Evolutionary conservation across 2,888 invertebrate genomes (phyloP).

Genomic region (Prosapia bicincta): DNA sequence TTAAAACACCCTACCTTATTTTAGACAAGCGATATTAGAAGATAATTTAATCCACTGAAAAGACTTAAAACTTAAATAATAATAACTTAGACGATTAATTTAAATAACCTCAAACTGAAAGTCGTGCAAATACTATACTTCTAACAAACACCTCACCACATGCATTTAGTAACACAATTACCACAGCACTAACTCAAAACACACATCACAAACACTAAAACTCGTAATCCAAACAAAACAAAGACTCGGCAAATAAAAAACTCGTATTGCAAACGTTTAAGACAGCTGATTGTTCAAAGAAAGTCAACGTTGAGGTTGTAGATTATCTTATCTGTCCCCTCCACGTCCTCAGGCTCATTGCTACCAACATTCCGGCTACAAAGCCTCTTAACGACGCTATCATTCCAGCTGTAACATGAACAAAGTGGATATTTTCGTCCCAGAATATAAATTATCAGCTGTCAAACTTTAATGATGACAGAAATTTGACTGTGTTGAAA

Average conservation of each 20-base stretch:
- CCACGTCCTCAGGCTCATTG: neutral
- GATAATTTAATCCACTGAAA: too few species aligned
- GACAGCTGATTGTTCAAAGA: neutral
- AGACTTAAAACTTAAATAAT: too few species aligned
- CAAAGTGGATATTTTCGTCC: neutral
- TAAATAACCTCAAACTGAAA: too few species aligned
- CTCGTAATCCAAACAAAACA: neutral
- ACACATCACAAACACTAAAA: neutral
- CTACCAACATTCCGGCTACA: neutral
- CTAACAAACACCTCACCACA: neutral
- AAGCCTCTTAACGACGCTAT: neutral
- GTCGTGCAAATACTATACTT: neutral
- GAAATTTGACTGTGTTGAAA: neutral
- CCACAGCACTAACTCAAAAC: too few species aligned
- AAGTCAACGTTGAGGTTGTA: neutral
- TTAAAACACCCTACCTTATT: too few species aligned
- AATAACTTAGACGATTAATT: too few species aligned
- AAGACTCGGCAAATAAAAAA: neutral
- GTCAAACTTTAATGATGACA: neutral
- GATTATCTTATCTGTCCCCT: neutral
- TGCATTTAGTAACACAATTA: too few species aligned
- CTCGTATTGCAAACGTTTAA: neutral
- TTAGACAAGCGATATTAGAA: too few species aligned
- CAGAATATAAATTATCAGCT: neutral
- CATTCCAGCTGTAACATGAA: neutral